Conservation (phyloP, 2,113 vertebrate genomes). For the Malurus cyaneus region DNA sequence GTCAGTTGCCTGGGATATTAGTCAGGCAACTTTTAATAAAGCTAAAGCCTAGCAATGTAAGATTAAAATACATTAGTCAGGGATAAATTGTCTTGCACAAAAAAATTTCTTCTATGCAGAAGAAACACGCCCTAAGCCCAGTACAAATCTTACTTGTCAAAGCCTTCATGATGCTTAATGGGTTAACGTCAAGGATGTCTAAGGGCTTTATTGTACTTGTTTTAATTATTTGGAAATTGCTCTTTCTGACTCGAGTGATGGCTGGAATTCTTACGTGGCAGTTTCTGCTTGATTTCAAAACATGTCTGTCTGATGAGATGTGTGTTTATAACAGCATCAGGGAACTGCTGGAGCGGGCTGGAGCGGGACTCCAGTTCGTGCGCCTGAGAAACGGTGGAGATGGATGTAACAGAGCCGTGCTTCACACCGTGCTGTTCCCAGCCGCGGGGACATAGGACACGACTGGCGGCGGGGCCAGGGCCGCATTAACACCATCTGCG, state of each 20-base stretch:
- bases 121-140: background rate
- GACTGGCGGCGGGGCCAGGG: background rate
- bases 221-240: conserved; percentile 14
- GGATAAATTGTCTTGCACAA: background rate
- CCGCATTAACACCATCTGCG: background rate
- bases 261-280: background rate
- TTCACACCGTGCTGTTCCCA: background rate
- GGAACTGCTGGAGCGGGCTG: background rate
- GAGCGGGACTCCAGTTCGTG: accelerated
- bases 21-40: background rate
- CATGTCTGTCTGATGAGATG: background rate
- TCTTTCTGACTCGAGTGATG: background rate
- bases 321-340: background rate
- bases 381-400: background rate
- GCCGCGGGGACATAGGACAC: background rate
- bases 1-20: background rate
- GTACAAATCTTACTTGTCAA: background rate
- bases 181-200: background rate
- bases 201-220: background rate
- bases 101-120: background rate
- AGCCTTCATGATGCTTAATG: background rate
- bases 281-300: background rate
- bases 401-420: accelerated
- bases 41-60: background rate
- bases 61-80: background rate